A percentile compares a stretch with the other conserved stretches of the same genome.
phyloP scores from a whole-genome alignment of 2,888 invertebrate genomes.

The Pyrocoelia pectoralis region DNA sequence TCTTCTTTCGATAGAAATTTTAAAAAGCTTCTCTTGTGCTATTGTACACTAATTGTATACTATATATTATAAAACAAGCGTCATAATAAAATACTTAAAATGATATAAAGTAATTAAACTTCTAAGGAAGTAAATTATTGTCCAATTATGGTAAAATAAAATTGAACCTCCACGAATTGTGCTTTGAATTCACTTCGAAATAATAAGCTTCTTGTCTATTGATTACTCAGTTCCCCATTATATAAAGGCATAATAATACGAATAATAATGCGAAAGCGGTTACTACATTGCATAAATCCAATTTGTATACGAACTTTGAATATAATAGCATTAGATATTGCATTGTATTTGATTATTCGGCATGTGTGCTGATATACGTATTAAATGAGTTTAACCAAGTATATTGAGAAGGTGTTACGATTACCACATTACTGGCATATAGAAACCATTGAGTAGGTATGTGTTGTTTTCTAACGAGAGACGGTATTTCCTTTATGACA shows the following conservation, averaged over 20 bases:
- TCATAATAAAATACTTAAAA: no score
- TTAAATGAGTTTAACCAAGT: conserved; percentile 32
- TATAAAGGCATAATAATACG: conserved; percentile 29
- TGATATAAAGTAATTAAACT: no score
- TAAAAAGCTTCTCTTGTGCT: no score
- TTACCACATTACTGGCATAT: conserved; percentile 20
- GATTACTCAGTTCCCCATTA: conserved; percentile 25
- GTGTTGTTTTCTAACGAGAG: background rate
- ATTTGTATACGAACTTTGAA: conserved; percentile 35
- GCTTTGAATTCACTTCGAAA: conserved; percentile 1
- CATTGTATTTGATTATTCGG: conserved; percentile 39
- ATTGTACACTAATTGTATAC: no score
- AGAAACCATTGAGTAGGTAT: conserved; percentile 14
- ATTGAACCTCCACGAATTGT: background rate
- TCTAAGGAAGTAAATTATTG: conserved; percentile 1
- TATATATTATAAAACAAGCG: no score
- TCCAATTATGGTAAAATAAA: background rate
- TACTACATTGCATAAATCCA: conserved; percentile 34
- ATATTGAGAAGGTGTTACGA: conserved; percentile 25
- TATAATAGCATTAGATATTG: conserved; percentile 32
- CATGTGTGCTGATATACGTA: conserved; percentile 32
- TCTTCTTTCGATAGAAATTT: no score
- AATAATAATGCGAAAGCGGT: conserved; percentile 32
- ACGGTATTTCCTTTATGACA: no score
- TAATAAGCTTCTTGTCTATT: conserved; percentile 26